A percentile compares a stretch with the other conserved stretches of the same genome.
Evolutionary conservation across 2,888 invertebrate species (phyloP).

Genomic region (Diachrysia chrysitis): DNA sequence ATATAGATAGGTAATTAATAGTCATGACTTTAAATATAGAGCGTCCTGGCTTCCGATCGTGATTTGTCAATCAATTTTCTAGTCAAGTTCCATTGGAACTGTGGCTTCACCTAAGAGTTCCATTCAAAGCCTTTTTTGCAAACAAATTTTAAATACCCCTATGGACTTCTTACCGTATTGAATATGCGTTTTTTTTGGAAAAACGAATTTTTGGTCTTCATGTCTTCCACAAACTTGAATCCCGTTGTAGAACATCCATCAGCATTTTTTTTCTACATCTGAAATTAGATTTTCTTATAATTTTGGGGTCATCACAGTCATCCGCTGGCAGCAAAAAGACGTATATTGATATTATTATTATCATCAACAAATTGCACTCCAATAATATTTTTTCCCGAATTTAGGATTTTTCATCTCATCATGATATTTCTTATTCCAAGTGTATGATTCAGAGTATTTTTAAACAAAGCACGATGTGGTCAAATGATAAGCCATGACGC

Average conservation of each 20-base stretch:
- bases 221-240: too few relatives aligned
- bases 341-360: not conserved
- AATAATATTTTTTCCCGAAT: not conserved
- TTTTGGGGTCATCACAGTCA: too few relatives aligned
- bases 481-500: constrained; percentile 4
- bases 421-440: not conserved
- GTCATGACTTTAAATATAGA: not conserved
- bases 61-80: not conserved
- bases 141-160: too few relatives aligned
- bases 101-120: not conserved
- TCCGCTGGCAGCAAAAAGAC: not conserved
- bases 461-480: not conserved
- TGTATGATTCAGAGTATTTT: not conserved
- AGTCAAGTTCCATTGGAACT: not conserved
- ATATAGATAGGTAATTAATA: constrained; percentile 6
- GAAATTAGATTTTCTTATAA: too few relatives aligned
- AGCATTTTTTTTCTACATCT: too few relatives aligned
- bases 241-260: too few relatives aligned
- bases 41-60: not conserved
- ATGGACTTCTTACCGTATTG: too few relatives aligned
- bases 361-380: not conserved
- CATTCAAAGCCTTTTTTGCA: too few relatives aligned
- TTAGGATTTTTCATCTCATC: not conserved
- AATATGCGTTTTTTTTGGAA: too few relatives aligned
- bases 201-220: too few relatives aligned